Evolutionary conservation across 2,113 vertebrate genomes (phyloP).

Genomic region (Ciconia maguari): DNA sequence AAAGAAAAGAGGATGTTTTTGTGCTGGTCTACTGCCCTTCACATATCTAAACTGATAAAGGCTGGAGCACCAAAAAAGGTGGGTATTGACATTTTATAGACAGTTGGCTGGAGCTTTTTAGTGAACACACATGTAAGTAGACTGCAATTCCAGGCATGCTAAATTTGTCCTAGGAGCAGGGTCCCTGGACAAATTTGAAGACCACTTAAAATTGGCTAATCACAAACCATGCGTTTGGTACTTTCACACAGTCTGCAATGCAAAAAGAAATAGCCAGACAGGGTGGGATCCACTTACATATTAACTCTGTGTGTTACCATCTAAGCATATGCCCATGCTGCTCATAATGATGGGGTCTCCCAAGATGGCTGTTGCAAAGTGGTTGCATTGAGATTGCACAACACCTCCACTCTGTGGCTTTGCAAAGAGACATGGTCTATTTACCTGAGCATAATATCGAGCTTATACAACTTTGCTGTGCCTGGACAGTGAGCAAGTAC

Average conservation of each 20-base stretch:
- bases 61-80: neutral
- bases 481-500: neutral
- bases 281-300: neutral
- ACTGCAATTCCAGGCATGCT: neutral
- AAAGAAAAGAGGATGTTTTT: neutral
- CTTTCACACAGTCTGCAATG: neutral
- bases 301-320: neutral
- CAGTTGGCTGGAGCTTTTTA: neutral
- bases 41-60: neutral
- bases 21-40: neutral
- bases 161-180: neutral
- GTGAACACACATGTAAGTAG: neutral
- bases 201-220: neutral
- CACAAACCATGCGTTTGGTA: rapidly evolving
- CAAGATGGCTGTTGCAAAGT: neutral
- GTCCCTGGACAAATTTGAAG: neutral
- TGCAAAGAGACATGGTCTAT: neutral
- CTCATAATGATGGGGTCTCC: neutral
- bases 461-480: neutral
- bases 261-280: neutral
- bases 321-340: neutral
- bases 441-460: neutral
- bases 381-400: neutral
- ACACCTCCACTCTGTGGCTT: neutral
- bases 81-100: neutral